Conservation (phyloP, 2,113 vertebrate species). For the Sinocyclocheilus anshuiensis region DNA sequence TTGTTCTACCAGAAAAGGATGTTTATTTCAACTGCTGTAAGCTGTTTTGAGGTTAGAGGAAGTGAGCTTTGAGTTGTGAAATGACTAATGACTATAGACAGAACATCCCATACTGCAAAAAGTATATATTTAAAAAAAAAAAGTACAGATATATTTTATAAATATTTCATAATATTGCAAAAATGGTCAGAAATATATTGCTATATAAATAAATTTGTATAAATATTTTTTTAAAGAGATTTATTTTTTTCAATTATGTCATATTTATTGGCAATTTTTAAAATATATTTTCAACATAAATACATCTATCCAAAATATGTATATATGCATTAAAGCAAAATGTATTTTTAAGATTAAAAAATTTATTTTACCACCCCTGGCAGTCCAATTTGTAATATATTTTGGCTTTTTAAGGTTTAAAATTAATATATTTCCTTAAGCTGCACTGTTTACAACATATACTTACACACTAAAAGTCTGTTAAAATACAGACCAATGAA, state of each 20-base stretch:
- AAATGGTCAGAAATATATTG: background rate
- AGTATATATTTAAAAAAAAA: background rate
- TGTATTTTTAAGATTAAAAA: background rate
- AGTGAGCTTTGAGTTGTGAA: conserved; percentile 28
- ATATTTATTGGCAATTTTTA: background rate
- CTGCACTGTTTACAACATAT: too few species aligned
- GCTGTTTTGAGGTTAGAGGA: conserved; percentile 9
- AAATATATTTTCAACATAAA: background rate
- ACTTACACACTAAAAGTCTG: too few species aligned
- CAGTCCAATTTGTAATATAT: background rate
- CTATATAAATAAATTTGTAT: background rate
- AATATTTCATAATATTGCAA: background rate
- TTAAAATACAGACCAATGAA: too few species aligned
- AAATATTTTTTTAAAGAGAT: too few species aligned
- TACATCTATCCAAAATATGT: background rate
- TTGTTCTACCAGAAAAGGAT: background rate
- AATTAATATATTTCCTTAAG: background rate
- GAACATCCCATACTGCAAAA: background rate
- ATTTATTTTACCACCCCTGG: background rate
- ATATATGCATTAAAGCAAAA: background rate
- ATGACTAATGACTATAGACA: conserved; percentile 38
- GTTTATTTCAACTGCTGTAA: background rate
- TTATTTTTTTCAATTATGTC: background rate
- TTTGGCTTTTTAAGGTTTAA: background rate
- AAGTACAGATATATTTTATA: background rate